Conservation (phyloP, 1,140 invertebrate genomes). For the Teleopsis dalmanni region DNA sequence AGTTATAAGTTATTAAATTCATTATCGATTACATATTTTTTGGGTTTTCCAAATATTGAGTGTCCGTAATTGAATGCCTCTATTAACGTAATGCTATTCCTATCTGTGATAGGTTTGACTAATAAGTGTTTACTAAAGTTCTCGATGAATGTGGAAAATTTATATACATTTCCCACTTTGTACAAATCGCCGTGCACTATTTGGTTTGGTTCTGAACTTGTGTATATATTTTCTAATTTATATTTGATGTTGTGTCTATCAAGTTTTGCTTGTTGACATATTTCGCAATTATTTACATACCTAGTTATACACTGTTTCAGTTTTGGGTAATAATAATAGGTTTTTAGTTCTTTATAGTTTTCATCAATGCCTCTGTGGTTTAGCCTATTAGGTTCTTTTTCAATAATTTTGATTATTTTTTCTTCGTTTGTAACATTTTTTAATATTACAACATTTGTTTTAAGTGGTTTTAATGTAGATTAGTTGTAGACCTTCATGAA, state of each 20-base stretch:
- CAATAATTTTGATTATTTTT: no score
- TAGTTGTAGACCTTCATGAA: no score
- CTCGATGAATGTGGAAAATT: not conserved
- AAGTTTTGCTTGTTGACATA: constrained; percentile 3
- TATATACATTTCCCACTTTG: not conserved
- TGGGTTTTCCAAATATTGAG: not conserved
- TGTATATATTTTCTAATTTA: not conserved
- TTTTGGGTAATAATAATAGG: not conserved
- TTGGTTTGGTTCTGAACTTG: not conserved
- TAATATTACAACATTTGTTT: no score
- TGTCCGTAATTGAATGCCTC: not conserved
- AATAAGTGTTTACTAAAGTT: constrained; percentile 1
- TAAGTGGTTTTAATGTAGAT: no score
- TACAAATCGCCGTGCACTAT: constrained; percentile 1
- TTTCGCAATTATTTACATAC: constrained; percentile 1
- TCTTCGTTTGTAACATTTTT: no score
- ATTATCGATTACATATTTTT: not conserved
- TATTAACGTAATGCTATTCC: not conserved
- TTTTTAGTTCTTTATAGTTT: no score
- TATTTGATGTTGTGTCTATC: not conserved
- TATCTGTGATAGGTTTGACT: not conserved
- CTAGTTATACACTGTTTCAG: not conserved
- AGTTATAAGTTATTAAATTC: not conserved
- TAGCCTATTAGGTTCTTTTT: no score
- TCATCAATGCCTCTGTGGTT: no score